Evolutionary conservation across 2,888 invertebrate species (phyloP).

Genomic region (Villa cingulata): DNA sequence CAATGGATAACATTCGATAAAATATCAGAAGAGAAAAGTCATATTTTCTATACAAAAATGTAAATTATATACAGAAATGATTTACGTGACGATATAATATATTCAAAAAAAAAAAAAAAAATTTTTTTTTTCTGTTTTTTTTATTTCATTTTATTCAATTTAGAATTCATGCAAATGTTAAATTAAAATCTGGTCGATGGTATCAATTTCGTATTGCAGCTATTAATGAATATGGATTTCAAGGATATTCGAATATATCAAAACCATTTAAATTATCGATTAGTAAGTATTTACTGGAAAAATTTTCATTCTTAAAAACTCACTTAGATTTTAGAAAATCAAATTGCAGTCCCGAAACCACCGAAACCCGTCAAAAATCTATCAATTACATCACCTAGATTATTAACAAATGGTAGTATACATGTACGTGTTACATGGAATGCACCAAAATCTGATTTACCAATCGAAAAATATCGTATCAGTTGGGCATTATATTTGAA

Average conservation of each 20-base stretch:
- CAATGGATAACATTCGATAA: constrained; percentile 30
- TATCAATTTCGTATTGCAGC: constrained; percentile 68
- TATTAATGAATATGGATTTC: constrained; percentile 54
- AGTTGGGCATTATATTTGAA: constrained; percentile 58
- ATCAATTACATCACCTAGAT: constrained; percentile 19
- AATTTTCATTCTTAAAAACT: constrained; percentile 1
- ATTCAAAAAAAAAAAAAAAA: no score
- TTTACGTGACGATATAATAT: background rate
- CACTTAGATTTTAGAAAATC: constrained; percentile 12
- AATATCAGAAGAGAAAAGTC: constrained; percentile 25
- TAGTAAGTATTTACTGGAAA: constrained; percentile 22
- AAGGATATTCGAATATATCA: constrained; percentile 55
- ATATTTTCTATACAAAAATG: constrained; percentile 12
- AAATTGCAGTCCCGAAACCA: constrained; percentile 28
- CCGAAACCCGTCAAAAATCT: constrained; percentile 30
- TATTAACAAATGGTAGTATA: constrained; percentile 35
- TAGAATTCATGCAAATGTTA: constrained; percentile 14
- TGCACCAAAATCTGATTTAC: constrained; percentile 55
- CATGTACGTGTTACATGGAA: constrained; percentile 53
- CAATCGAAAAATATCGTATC: constrained; percentile 56
- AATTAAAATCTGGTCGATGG: constrained; percentile 51
- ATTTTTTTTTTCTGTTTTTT: background rate
- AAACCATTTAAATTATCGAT: constrained; percentile 39
- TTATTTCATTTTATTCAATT: background rate
- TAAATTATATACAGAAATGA: no score